Percentiles rank a stretch among this genome's conserved stretches.
These are phyloP conservation scores for Apomyelois bistriatella DNA, from an alignment of 2,888 invertebrate species.

Conservation along the genomic window DNA sequence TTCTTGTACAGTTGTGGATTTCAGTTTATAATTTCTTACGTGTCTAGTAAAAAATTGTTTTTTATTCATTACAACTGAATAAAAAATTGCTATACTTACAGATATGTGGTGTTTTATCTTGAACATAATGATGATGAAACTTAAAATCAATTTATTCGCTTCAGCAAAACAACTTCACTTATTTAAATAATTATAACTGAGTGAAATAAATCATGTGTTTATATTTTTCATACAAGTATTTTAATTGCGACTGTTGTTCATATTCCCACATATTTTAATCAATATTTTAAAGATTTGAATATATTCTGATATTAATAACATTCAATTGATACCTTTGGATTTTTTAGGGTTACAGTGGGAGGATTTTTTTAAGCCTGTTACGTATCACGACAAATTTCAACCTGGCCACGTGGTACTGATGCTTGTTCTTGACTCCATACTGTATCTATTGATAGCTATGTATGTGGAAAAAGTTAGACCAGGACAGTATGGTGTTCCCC, in stretches of 20 bases:
- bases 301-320: too few species aligned
- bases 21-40: too few species aligned
- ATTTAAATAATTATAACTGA: too few species aligned
- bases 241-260: not conserved
- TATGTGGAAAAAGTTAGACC: constrained; percentile 94
- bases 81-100: too few species aligned
- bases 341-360: constrained; percentile 80
- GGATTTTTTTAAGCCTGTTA: constrained; percentile 82
- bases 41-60: too few species aligned
- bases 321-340: not conserved
- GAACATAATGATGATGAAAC: too few species aligned
- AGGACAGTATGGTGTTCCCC: constrained; percentile 91
- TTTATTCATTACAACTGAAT: too few species aligned
- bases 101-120: too few species aligned
- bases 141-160: too few species aligned
- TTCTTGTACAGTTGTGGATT: too few species aligned
- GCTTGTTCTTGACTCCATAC: constrained; percentile 83
- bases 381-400: constrained; percentile 85
- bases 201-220: not conserved
- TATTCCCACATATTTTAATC: not conserved
- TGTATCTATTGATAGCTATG: constrained; percentile 88
- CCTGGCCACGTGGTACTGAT: constrained; percentile 86
- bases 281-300: not conserved
- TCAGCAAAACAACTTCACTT: too few species aligned
- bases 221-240: too few species aligned